Conservation (phyloP, 2,888 invertebrate species). For the Sycophila texana region DNA sequence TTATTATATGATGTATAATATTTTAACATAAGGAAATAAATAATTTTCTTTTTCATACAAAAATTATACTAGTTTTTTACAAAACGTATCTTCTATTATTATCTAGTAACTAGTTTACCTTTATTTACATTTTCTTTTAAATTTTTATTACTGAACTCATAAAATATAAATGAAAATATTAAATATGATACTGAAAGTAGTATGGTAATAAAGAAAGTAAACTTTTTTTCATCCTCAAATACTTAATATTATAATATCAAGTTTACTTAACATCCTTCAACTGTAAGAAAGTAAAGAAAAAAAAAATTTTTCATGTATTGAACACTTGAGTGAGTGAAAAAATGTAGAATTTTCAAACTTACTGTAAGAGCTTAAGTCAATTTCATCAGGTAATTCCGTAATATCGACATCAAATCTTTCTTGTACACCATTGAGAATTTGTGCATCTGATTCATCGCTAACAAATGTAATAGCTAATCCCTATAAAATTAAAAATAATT, state of each 20-base stretch:
- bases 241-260: too few species aligned
- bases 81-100: too few species aligned
- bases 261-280: constrained; percentile 73
- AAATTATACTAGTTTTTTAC: not conserved
- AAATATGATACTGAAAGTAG: too few species aligned
- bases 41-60: constrained; percentile 19
- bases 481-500: constrained; percentile 66
- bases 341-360: not conserved
- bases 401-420: constrained; percentile 99
- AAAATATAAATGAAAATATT: too few species aligned
- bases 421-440: constrained; percentile 98
- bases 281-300: constrained; percentile 64
- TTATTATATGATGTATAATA: constrained; percentile 45
- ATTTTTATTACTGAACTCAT: too few species aligned
- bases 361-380: constrained; percentile 96
- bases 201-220: too few species aligned
- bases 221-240: too few species aligned
- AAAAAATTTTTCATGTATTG: not conserved
- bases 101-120: too few species aligned
- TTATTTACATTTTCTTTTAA: too few species aligned
- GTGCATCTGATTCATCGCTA: constrained; percentile 97
- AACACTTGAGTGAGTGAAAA: not conserved
- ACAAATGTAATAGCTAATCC: constrained; percentile 99
- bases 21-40: constrained; percentile 34
- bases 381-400: constrained; percentile 97